These are phyloP conservation scores for Euplagia quadripunctaria DNA, from an alignment of 2,888 invertebrate genomes.

Conservation along the genomic window DNA sequence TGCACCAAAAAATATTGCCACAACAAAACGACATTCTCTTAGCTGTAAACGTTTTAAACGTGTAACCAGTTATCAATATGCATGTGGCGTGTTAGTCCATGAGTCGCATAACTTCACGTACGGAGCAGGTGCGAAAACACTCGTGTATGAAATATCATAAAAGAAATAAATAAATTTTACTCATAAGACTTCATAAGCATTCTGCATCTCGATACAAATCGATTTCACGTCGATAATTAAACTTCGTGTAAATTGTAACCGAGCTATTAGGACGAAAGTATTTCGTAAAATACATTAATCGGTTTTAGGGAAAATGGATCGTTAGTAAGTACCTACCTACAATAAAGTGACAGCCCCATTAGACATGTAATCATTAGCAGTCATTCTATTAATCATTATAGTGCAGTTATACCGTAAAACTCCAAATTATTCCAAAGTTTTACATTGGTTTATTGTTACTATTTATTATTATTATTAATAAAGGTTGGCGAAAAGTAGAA, in stretches of 20 bases:
- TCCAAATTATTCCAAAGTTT: not conserved
- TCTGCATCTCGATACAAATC: not conserved
- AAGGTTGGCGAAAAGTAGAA: not conserved
- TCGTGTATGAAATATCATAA: slow-evolving; percentile 39
- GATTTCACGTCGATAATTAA: not conserved
- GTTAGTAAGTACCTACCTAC: not conserved
- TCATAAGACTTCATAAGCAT: slow-evolving; percentile 7
- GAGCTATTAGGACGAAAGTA: not conserved
- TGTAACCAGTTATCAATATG: slow-evolving; percentile 58
- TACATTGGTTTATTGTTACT: not conserved
- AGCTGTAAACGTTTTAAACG: slow-evolving; percentile 33
- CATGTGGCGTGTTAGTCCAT: slow-evolving; percentile 55
- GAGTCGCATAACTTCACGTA: slow-evolving; percentile 70
- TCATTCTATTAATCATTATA: not conserved
- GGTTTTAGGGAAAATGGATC: not conserved
- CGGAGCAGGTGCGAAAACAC: slow-evolving; percentile 67
- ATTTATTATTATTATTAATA: not conserved
- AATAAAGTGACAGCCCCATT: not conserved
- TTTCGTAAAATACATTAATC: not conserved
- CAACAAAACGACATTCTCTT: slow-evolving; percentile 21
- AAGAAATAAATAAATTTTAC: slow-evolving; percentile 20
- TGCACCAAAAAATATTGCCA: slow-evolving; percentile 24
- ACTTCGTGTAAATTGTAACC: not conserved
- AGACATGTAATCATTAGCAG: slow-evolving; percentile 4
- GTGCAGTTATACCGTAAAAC: slow-evolving; percentile 2